Evolutionary conservation across 2,797 vertebrate species (phyloP).

Genomic region (Phoeniculus purpureus): DNA sequence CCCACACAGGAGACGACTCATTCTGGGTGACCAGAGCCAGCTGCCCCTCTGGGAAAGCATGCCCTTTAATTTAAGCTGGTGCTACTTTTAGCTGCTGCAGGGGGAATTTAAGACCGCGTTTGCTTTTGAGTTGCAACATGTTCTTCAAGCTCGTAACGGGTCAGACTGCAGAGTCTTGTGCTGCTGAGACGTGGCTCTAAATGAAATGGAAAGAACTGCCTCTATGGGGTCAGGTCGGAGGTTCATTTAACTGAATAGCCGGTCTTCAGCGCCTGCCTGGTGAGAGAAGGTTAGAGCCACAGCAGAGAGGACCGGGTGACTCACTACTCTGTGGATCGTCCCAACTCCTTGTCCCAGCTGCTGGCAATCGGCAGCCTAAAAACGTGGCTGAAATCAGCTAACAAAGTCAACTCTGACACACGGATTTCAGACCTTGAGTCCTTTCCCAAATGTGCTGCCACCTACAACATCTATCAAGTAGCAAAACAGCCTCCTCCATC

Average conservation of each 20-base stretch:
- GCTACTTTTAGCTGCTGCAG: slow-evolving; percentile 34
- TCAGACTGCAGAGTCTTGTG: not conserved
- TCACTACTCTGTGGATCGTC: not conserved
- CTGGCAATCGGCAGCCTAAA: not conserved
- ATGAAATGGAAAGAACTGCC: slow-evolving; percentile 47
- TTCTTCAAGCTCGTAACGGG: slow-evolving; percentile 52
- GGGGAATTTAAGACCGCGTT: slow-evolving; percentile 54
- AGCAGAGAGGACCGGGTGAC: not conserved
- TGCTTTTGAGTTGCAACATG: slow-evolving; percentile 52
- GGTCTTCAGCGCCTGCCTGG: not conserved
- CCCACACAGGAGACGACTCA: slow-evolving; percentile 28
- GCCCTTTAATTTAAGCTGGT: slow-evolving; percentile 42
- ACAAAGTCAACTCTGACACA: not conserved
- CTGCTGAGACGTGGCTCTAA: slow-evolving; percentile 25
- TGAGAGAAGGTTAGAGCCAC: slow-evolving; percentile 25
- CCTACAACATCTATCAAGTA: not conserved
- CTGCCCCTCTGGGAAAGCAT: slow-evolving; percentile 24
- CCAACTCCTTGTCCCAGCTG: not conserved
- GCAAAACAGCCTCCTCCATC: not conserved
- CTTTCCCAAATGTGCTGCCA: not conserved
- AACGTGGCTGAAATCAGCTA: slow-evolving; percentile 18
- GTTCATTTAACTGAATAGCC: slow-evolving; percentile 33
- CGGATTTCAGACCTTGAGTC: not conserved
- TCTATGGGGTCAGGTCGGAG: slow-evolving; percentile 19
- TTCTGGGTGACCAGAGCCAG: not conserved